Base-by-base conservation (phyloP, 2,888 invertebrate species). In the Smittia aterrima region DNA sequence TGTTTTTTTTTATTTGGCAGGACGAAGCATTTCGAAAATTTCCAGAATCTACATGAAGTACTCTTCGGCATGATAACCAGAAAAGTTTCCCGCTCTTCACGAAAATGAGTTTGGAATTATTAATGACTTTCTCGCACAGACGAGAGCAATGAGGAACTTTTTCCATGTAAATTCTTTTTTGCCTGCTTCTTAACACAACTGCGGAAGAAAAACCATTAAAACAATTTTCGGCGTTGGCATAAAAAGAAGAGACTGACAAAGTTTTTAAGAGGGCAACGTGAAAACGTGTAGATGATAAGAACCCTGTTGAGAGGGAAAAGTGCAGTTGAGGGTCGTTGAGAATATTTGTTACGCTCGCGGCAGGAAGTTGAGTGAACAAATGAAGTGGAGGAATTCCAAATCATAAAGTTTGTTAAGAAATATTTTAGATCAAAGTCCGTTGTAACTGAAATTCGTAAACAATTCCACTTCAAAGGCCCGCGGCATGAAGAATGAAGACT, bases 91-190 rank as follows among this genome's bases (percentile, higher is more conserved):
- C 20, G 58, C 58, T 58, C n/a, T 1, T 7, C 58, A 16, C n/a
- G 25, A 32, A 62, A 66, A 66, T 66, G 66, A 66, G 32, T 27
- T 27, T 32, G 13, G 66, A 66, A 27, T 66, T 32, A 66, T 66
- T 66, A 66, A 66, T 66, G 66, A 66, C 62, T 66, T 66, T 66
- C 18, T n/a, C 58, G 22, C 9, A 18, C 22, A 20, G 9, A 22
- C 7, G 9, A 22, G n/a, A 18, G 58, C 22, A 47, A n/a, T 47
- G 47, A 47, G n/a, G 47, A 47, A 47, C 47, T 47, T 47, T 47
- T 47, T 2, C 47, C 2, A 47, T 16, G 16, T 16, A 13, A 47
- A 3, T 47, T 47, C 47, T 47, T n/a, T n/a, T n/a, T n/a, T n/a
- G n/a, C n/a, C n/a, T 11, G 16, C 47, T 3, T 47, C 47, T 47